Base-by-base conservation (phyloP, 2,113 vertebrate species). In the Coryphaenoides rupestris region DNA sequence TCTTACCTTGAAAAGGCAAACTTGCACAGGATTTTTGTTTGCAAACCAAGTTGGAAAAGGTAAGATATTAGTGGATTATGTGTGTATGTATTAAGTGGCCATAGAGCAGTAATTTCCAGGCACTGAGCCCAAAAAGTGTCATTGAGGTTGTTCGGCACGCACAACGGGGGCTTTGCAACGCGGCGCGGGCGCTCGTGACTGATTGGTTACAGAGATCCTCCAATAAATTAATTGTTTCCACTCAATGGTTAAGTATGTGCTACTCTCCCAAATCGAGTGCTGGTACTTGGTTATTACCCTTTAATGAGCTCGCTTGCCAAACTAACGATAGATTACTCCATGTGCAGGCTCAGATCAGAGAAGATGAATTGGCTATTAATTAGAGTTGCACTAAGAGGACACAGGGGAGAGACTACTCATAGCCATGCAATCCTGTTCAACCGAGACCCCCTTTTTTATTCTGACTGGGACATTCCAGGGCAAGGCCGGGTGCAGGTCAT, bases 361-460 rank as follows among this genome's bases (percentile, higher is more conserved):
- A 90, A 91, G 89, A 92, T 92, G 90, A 92, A 92, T 91, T 91
- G 90, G 88, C 90, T 91, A 91, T 92, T 92, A 92, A 92, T 92
- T 92, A 92, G 88, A 90, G 87, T 91, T 90, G 83, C 87, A 84
- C 90, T 88, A 87, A 91, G 90, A 91, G 90, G 89, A 87, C 90
- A 91, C 90, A 86, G 81, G 90, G 90, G 90, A 90, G 87, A 91
- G 87, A 91, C 89, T 90, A 89, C 89, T 91, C 88, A 90, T 88
- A 90, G 88, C 82, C 87, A 84, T 82, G 87, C 89, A 91, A 91
- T 92, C 89, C 87, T 88, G 87, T 88, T 33, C 89, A 88, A 88
- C 70, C 69, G 83, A 82, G 88, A 76, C 84, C 86, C 77, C 86
- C 84, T 33, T 10, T 33, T 33, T 3, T 33, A 33, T 86, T 86